Evolutionary conservation across 1,140 invertebrate species (phyloP).

Genomic region (Holotrichia oblita): DNA sequence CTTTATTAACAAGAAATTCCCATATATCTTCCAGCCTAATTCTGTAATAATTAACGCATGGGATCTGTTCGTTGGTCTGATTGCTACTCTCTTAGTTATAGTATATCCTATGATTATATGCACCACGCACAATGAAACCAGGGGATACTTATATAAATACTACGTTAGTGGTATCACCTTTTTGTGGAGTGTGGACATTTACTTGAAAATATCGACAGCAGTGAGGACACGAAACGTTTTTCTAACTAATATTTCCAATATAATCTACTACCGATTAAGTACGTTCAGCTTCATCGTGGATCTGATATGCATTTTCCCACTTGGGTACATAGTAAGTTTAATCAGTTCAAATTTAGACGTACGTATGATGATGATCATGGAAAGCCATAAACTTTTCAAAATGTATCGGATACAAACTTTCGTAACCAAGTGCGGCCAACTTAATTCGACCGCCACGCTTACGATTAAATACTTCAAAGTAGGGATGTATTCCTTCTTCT

Average conservation of each 20-base stretch:
- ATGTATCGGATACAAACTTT: slow-evolving; percentile 7
- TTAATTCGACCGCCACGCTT: not conserved
- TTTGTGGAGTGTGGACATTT: slow-evolving; percentile 44
- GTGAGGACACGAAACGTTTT: slow-evolving; percentile 41
- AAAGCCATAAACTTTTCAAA: slow-evolving; percentile 34
- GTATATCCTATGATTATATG: slow-evolving; percentile 34
- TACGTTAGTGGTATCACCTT: slow-evolving; percentile 38
- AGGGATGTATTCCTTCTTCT: not conserved
- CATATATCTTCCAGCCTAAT: slow-evolving; percentile 46
- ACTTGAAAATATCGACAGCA: slow-evolving; percentile 45
- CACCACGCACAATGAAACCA: not conserved
- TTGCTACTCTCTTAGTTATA: not conserved
- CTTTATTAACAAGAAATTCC: slow-evolving; percentile 43
- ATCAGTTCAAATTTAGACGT: slow-evolving; percentile 16
- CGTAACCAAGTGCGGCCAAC: not conserved
- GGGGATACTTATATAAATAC: not conserved
- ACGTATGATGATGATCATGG: slow-evolving; percentile 13
- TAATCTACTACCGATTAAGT: slow-evolving; percentile 38
- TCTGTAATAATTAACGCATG: slow-evolving; percentile 41
- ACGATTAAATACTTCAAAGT: not conserved
- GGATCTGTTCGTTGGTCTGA: slow-evolving; percentile 33
- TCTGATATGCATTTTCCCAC: slow-evolving; percentile 40
- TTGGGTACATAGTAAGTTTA: slow-evolving; percentile 27
- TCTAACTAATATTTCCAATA: slow-evolving; percentile 32
- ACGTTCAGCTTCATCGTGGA: slow-evolving; percentile 43